Evolutionary conservation across 1,140 invertebrate genomes (phyloP), one percentile per base, ranked within the genome.

Genomic region (Elymnias hypermnestra): DNA sequence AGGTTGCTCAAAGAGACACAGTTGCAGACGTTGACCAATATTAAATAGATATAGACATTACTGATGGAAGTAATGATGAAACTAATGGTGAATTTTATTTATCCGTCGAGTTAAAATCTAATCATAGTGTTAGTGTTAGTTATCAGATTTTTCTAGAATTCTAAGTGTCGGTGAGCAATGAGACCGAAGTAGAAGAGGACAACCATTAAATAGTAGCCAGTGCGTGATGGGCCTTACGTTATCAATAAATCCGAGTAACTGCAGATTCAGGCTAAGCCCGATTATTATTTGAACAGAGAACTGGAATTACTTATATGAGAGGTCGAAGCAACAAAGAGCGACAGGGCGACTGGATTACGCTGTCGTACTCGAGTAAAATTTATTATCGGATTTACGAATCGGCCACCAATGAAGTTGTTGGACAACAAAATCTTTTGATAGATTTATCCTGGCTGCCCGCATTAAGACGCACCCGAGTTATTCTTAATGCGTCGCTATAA

Each of bases 361-460:
- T 81, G 81, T 84, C 77, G 73, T 77, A 71, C 76, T 84, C 81
- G 81, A 84, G 77, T 81, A 72, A 81, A 82, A 84, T 84, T 84
- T 84, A 84, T 84, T 78, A 81, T 84, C 69, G 75, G 81, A 84
- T 84, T 84, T 84, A 82, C 77, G 77, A 82, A 78, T 78, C 76
- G 81, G 81, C 81, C 81, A 84, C 81, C 81, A 82, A 84, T 84
- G 81, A 84, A 76, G 81, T 81, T 82, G 81, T 84, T 76, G 72
- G 75, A 84, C 77, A 79, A 82, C 81, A 82, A 82, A 84, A 82
- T 84, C 81, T 82, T 79, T 84, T 84, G 81, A 84, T 84, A 84
- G 81, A 84, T 84, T 82, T 82, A 84, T 84, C 81, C 76, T 68
- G 69, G 72, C 63, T 81, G 71, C 75, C 73, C 76, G 75, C 75